A percentile compares a stretch with the other conserved stretches of the same genome.
phyloP scores from a whole-genome alignment of 2,797 vertebrate genomes.

The Helostoma temminkii region DNA sequence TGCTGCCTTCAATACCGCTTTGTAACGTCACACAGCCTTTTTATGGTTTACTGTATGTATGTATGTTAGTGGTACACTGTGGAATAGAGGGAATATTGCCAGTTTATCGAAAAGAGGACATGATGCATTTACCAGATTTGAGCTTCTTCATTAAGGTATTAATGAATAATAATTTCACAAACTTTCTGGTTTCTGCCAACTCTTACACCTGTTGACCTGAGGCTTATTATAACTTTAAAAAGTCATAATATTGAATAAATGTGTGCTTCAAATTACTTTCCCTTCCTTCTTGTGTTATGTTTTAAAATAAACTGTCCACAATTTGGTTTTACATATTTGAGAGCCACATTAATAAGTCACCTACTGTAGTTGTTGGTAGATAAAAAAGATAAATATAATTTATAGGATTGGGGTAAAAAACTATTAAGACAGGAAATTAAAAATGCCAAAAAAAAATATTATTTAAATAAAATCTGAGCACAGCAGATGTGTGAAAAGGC shows the following conservation, averaged over 20 bases:
- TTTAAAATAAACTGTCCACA: not conserved
- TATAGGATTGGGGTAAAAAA: no score
- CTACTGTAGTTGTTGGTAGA: no score
- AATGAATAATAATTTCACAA: not conserved
- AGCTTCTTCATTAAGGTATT: not conserved
- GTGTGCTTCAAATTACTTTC: not conserved
- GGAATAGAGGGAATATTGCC: no score
- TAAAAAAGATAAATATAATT: not conserved
- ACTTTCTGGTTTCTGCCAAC: not conserved
- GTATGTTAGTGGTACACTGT: not conserved
- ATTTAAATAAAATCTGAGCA: not conserved
- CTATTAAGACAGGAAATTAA: not conserved
- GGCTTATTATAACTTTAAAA: no score
- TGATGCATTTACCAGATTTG: not conserved
- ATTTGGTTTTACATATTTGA: not conserved
- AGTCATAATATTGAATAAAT: not conserved
- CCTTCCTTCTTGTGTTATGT: not conserved
- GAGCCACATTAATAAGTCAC: not conserved
- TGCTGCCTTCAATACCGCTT: not conserved
- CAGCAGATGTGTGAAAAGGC: not conserved
- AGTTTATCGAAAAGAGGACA: not conserved
- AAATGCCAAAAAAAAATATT: not conserved
- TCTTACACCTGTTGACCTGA: no score
- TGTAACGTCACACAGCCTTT: not conserved
- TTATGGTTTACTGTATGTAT: not conserved